Base-by-base conservation (phyloP, 2,888 invertebrate species). In the Xylota segnis region DNA sequence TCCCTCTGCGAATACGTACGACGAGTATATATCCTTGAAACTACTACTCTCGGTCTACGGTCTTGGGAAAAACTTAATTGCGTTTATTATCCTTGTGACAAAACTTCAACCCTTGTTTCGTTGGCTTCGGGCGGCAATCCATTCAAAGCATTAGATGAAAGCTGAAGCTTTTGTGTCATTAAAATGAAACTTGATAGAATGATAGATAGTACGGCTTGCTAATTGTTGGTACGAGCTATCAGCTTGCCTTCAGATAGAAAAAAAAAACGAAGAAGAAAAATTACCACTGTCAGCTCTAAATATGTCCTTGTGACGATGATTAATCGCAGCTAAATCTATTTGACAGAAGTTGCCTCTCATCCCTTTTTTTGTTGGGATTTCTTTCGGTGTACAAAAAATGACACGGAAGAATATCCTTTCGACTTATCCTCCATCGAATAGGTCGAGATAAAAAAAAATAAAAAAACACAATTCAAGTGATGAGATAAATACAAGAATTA, bases 261-360 rank as follows among this genome's bases (percentile, higher is more conserved):
- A 65, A n/a, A n/a, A n/a, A n/a, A n/a, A n/a, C n/a, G n/a, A n/a
- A 16, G 40, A 52, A 76, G 40, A 59, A 71, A 76, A 76, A 63
- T 37, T 50, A 56, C 43, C 56, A 71, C 47, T 63, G 56, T 63
- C 47, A 56, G 23, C 5, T 27, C 16, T 32, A 23, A 43, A 58
- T 16, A 50, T 61, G 61, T 45, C 61, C 61, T 45, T 23, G 54
- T 82, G 79, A 79, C 56, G 58, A 79, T 75, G 83, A 84, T 79
- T 75, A 79, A 84, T 83, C 23, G 83, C 50, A 63, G 45, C 6
- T 56, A 34, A 68, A 70, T 79, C 56, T 59, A 56, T 74, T 63
- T 65, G 79, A 74, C 58, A 56, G 18, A 65, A 40, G 37, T 54
- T 68, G 63, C 32, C 40, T 70, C 63, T 50, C 29, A 50, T 65